A percentile compares a stretch with the other conserved stretches of the same genome.
Conservation (phyloP, 1,140 invertebrate species). For the Cecropterus lyciades region DNA sequence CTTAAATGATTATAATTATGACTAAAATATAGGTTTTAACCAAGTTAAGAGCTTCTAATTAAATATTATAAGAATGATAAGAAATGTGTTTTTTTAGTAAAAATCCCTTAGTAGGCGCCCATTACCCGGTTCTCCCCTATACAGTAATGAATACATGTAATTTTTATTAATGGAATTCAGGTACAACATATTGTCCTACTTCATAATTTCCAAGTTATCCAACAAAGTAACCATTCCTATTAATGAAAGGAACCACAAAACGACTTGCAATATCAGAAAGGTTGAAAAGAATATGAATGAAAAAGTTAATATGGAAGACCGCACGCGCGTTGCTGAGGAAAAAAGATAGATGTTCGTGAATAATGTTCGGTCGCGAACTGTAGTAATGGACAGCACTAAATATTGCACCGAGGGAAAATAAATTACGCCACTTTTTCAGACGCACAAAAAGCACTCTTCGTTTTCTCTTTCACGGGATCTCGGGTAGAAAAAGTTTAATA, state of each 20-base stretch:
- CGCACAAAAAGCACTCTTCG: slow-evolving; percentile 76
- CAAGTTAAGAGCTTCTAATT: too few species aligned
- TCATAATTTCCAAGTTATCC: too few species aligned
- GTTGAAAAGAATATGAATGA: slow-evolving; percentile 60
- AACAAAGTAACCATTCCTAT: too few species aligned
- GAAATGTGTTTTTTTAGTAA: too few species aligned
- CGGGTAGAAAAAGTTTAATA: slow-evolving; percentile 76
- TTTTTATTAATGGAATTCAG: too few species aligned
- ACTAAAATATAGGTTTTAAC: too few species aligned
- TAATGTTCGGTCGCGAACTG: slow-evolving; percentile 82
- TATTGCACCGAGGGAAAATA: slow-evolving; percentile 82
- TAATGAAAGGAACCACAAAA: slow-evolving; percentile 29
- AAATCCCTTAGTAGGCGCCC: too few species aligned
- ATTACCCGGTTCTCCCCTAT: too few species aligned
- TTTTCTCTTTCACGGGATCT: slow-evolving; percentile 69
- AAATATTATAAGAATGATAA: too few species aligned
- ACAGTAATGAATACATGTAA: too few species aligned
- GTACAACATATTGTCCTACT: too few species aligned
- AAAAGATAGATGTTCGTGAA: slow-evolving; percentile 79
- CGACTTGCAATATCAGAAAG: slow-evolving; percentile 55
- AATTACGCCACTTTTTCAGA: slow-evolving; percentile 81
- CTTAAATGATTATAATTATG: too few species aligned
- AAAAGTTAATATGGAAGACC: slow-evolving; percentile 77
- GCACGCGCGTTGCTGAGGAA: slow-evolving; percentile 63
- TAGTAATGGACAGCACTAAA: slow-evolving; percentile 83